phyloP scores from a whole-genome alignment of 37 sponge, comb jelly and placozoan genomes.

The Aplysina aerophoba region DNA sequence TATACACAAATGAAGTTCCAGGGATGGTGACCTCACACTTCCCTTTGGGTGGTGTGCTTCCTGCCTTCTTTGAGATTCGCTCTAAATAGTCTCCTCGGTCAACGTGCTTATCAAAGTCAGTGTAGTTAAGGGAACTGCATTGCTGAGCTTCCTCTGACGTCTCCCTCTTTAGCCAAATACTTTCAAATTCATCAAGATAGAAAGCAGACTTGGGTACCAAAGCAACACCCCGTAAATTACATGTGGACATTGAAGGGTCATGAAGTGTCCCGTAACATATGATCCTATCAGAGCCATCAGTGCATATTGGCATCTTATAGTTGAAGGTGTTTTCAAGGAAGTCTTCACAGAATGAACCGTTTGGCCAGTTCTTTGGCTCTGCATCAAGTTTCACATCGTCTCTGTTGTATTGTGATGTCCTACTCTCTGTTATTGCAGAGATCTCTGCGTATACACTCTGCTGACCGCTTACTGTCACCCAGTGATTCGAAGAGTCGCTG shows the following conservation, averaged over 20 bases:
- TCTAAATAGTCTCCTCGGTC: conserved; percentile 47
- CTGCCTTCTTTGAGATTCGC: background rate
- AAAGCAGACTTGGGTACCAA: conserved; percentile 11
- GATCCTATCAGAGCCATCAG: conserved; percentile 13
- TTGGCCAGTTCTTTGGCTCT: conserved; percentile 37
- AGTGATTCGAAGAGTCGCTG: too few species aligned
- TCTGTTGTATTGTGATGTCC: too few species aligned
- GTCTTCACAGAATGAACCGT: conserved; percentile 58
- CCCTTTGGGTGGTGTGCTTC: background rate
- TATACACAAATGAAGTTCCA: conserved; percentile 47
- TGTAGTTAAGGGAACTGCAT: conserved; percentile 11
- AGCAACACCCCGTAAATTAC: conserved; percentile 36
- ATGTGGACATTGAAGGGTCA: conserved; percentile 44
- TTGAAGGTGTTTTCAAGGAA: conserved; percentile 57
- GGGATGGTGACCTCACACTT: conserved; percentile 56
- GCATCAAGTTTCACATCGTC: too few species aligned
- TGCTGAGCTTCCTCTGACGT: background rate
- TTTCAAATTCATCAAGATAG: conserved; percentile 6
- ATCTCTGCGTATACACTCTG: too few species aligned
- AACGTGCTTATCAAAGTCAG: background rate
- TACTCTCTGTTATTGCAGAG: too few species aligned
- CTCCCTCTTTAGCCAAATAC: background rate
- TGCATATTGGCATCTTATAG: conserved; percentile 34
- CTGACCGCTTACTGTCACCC: too few species aligned
- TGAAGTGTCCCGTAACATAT: conserved; percentile 46